phyloP scores from a whole-genome alignment of 2,797 vertebrate genomes.

The Bradypodion pumilum region DNA sequence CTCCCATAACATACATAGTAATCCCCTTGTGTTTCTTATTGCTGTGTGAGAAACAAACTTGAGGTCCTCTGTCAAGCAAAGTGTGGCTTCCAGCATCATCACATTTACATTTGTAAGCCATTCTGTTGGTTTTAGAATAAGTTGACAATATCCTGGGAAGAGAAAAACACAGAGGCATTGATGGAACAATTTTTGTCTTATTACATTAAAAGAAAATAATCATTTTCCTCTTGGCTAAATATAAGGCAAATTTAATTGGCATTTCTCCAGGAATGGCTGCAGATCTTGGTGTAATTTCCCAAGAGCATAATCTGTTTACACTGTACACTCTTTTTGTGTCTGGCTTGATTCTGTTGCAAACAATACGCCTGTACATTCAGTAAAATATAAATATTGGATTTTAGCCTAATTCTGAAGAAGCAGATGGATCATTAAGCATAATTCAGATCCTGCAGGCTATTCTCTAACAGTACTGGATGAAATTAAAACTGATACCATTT shows the following conservation, averaged over 20 bases:
- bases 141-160: not conserved
- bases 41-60: not conserved
- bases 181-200: constrained; percentile 13
- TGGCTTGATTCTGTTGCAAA: constrained; percentile 34
- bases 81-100: constrained; percentile 13
- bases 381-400: constrained; percentile 52
- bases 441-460: constrained; percentile 44
- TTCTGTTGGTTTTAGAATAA: constrained; percentile 14
- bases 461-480: constrained; percentile 28
- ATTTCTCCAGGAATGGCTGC: constrained; percentile 30
- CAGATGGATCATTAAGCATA: constrained; percentile 45
- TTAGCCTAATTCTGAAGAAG: constrained; percentile 30
- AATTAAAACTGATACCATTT: constrained; percentile 13
- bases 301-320: constrained; percentile 46
- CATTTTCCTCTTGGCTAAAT: not conserved
- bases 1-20: not conserved
- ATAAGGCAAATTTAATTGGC: constrained; percentile 35
- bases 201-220: constrained; percentile 13
- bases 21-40: not conserved
- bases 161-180: not conserved
- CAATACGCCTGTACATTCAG: constrained; percentile 5
- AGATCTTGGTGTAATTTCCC: constrained; percentile 32
- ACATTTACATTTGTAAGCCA: not conserved
- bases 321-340: constrained; percentile 3
- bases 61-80: not conserved